These are phyloP conservation scores for Otocyon megalotis DNA, from an alignment of 2,113 vertebrate genomes.

Conservation along the genomic window DNA sequence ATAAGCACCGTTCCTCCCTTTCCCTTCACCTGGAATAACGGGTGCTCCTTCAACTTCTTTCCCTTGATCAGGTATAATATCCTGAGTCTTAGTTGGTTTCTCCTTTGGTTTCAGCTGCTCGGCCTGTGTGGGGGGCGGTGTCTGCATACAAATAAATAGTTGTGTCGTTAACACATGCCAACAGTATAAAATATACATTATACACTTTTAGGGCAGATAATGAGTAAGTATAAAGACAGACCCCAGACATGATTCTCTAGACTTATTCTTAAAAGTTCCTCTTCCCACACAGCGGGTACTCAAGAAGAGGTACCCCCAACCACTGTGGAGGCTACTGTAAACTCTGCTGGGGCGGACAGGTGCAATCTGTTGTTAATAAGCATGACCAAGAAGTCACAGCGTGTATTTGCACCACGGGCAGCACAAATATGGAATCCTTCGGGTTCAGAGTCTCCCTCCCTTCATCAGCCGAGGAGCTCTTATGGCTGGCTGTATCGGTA, in stretches of 20 bases:
- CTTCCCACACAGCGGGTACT: neutral
- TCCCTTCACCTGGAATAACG: neutral
- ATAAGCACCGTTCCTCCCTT: neutral
- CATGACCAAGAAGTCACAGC: neutral
- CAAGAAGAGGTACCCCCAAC: neutral
- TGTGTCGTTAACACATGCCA: neutral
- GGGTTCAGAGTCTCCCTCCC: neutral
- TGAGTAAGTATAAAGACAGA: neutral
- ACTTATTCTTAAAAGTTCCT: neutral
- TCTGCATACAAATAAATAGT: neutral
- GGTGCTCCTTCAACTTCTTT: neutral
- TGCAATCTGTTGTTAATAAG: neutral
- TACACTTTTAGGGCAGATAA: neutral
- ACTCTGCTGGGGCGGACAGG: neutral
- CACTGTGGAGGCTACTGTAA: neutral
- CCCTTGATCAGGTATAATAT: neutral
- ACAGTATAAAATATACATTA: neutral
- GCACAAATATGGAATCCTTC: neutral
- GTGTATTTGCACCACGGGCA: neutral
- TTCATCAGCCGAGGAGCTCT: neutral
- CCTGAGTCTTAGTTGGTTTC: neutral
- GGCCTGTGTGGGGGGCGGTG: neutral
- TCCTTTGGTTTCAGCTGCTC: neutral
- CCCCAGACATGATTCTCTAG: neutral
- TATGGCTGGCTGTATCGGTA: neutral